Base-by-base conservation (phyloP, 2,888 invertebrate genomes). In the Seladonia tumulorum region DNA sequence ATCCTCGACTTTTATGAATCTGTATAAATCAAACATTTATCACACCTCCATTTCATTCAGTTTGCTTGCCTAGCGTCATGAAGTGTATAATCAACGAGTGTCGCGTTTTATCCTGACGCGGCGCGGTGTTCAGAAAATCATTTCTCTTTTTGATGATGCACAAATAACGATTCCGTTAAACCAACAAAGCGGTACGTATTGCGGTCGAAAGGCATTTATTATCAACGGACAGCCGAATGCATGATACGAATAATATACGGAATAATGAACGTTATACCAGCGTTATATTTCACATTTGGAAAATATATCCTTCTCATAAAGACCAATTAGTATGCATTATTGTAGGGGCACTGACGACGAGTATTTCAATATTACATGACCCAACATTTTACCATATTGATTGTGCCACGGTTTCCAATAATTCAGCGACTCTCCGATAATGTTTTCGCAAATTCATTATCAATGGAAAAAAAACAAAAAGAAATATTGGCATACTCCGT, bases 161-260 rank as follows among this genome's bases (percentile, higher is more conserved):
- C 42, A 70, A 70, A 70, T 42, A 70, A 70, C 42, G 70, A 70
- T 70, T 70, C 42, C 70, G 42, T 42, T 42, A 70, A 42, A n/a
- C 42, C n/a, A 70, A 70, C 70, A 42, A 39, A 70, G 12, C n/a
- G 12, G 7, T 14, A n/a, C 39, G 42, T 42, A 70, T 42, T 70
- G 39, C 14, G 10, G 14, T 42, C 70, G 70, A 5, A 39, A 5
- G n/a, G 5, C 42, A 70, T 70, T 70, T 14, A 14, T 70, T n/a
- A 70, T 42, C 12, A 2, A 14, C 70, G 22, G 12, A 14, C 12
- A n/a, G n/a, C 12, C 57, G 57, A 70, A 42, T 70, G 14, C 14
- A 16, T n/a, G 42, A 5, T 12, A 12, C 39, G 5, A 70, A 70
- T 42, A 42, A 70, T n/a, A 70, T 39, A 22, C 22, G 14, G n/a